Percentiles rank a stretch among this genome's conserved stretches.
Conservation (phyloP, 2,797 vertebrate genomes). For the Helicolenus hilgendorfi region DNA sequence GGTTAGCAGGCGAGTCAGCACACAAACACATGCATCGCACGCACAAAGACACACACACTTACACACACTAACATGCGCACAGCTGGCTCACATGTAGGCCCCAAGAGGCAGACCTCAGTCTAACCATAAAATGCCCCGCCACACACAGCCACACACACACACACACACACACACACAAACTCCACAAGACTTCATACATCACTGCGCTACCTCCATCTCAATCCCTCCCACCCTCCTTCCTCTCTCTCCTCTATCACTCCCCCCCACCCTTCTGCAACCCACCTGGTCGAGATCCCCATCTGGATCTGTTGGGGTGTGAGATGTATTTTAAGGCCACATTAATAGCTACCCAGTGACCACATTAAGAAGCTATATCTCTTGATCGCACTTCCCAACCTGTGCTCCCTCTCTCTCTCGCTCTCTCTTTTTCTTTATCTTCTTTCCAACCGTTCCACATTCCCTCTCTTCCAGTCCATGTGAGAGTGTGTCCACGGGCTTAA, state of each 20-base stretch:
- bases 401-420: background rate
- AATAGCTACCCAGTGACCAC: conserved; percentile 67
- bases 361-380: conserved; percentile 51
- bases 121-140: conserved; percentile 58
- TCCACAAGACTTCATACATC: conserved; percentile 50
- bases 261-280: conserved; percentile 11
- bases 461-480: conserved; percentile 32
- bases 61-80: conserved; percentile 46
- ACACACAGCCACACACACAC: conserved; percentile 38
- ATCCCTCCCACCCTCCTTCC: background rate
- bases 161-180: conserved; percentile 19
- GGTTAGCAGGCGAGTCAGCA: background rate
- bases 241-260: background rate
- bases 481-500: conserved; percentile 74
- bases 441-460: conserved; percentile 34
- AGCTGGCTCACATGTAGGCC: conserved; percentile 64
- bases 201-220: conserved; percentile 33
- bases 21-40: conserved; percentile 8
- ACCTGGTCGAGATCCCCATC: conserved; percentile 70
- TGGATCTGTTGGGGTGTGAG: conserved; percentile 60
- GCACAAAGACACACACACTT: background rate
- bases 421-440: background rate
- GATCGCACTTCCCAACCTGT: conserved; percentile 37
- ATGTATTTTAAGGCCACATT: conserved; percentile 73
- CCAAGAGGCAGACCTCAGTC: conserved; percentile 62